Evolutionary conservation across 37 sponge, comb jelly and placozoan genomes (phyloP), one percentile per base, ranked within the genome.

Genomic region (Aplysina aerophoba): DNA sequence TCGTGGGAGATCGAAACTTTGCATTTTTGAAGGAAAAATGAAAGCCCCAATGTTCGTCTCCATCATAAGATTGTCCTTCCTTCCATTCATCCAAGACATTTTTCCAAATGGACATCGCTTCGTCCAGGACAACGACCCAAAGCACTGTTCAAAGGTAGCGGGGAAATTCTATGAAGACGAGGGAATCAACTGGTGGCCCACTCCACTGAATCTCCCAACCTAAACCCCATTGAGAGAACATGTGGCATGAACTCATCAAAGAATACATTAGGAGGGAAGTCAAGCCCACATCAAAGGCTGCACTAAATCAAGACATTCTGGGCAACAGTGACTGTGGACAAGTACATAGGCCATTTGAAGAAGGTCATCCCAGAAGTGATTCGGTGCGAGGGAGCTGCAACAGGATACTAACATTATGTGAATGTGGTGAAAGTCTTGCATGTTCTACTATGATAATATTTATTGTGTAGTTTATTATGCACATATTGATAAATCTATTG

Each of bases 1-100:
- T 25, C 73, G 73, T 35, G 73, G 73, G 15, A 71, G 73, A 37
- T 31, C 34, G 4, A 1, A 37, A 20, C n/a, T 71, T 1, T 71
- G 34, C 4, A 71, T 71, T 14, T 71, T 71, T 71, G 73, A 71
- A 35, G 73, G 73, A 20, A 71, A 71, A 71, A 33, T 71, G 73
- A 33, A 71, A 3, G 73, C 73, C 20, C 73, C 73, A 21, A 3
- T 71, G 31, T 71, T 36, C 28, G 35, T 71, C 2, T 35, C 31
- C 20, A 71, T 71, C 6, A 8, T 71, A 12, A 35, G 20, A 4
- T 4, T 28, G 30, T 20, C 73, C 20, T 33, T 71, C 36, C 2
- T 71, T 31, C 73, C 73, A 71, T 71, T 71, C 11, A 33, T 71
- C 21, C 31, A 37, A 28, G 74, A 73, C 37, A 40, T 73, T 4